Base-by-base conservation (phyloP, 2,888 invertebrate species). In the Xestoiulus laeticollis region DNA sequence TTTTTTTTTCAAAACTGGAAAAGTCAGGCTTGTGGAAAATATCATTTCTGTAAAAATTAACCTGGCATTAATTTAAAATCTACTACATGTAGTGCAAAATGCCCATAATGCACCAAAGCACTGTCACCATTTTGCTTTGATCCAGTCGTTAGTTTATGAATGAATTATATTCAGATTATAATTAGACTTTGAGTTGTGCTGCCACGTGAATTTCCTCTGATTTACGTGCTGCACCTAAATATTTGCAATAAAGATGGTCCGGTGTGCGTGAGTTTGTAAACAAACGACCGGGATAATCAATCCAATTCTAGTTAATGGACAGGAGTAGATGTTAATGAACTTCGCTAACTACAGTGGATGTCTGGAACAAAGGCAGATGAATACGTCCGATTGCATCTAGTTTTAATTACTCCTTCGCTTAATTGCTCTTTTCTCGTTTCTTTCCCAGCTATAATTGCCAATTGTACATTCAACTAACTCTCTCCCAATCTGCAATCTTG, bases 341-440 rank as follows among this genome's bases (percentile, higher is more conserved):
- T 68, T 68, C 10, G 8, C 68, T 68, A 68, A 68, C 68, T 68
- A 26, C 68, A 26, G 22, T 26, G 68, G 68, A 68, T 68, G 68
- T 10, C 68, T 5, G 38, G 68, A 68, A 68, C 68, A 68, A 68
- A 26, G 26, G 68, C 26, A 10, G 68, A 26, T 68, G 68, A 68
- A 68, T 68, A 22, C 68, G n/a, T 68, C 26, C 68, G n/a, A 26
- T 68, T 26, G 68, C 68, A 68, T 26, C 68, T 68, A 10, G 26
- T 68, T 68, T 68, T 68, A 68, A 68, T 68, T 68, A 68, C 68
- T 68, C 10, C 26, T n/a, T 26, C 68, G 22, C 68, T 68, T 68
- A 68, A 68, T 68, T 68, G 68, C 68, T 68, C 22, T n/a, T 68
- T 68, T 68, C 68, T 68, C 68, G 8, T 68, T 68, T 68, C 68